Evolutionary conservation across 1,140 invertebrate genomes (phyloP).

Genomic region (Batillaria attramentaria): DNA sequence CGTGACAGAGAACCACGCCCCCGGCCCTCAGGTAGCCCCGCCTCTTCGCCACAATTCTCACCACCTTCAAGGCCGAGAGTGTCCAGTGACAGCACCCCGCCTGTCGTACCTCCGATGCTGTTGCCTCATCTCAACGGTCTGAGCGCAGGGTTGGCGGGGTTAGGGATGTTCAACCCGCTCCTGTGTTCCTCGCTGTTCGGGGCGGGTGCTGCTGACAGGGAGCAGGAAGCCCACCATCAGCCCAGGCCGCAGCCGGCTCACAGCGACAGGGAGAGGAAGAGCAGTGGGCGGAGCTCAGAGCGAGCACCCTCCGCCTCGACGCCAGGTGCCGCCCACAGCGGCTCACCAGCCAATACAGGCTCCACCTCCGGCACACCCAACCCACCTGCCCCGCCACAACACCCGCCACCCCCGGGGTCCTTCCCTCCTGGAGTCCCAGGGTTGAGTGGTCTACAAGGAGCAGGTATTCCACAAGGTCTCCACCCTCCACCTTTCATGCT

Average conservation of each 20-base stretch:
- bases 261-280: constrained; percentile 19
- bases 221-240: neutral
- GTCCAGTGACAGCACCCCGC: neutral
- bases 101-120: constrained; percentile 2
- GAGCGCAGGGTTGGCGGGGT: constrained; percentile 2
- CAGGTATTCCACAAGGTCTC: constrained; percentile 2
- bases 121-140: constrained; percentile 24
- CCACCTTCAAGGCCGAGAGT: constrained; percentile 19
- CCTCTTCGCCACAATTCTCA: constrained; percentile 33
- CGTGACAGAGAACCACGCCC: constrained; percentile 66
- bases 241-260: neutral
- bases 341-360: constrained; percentile 20
- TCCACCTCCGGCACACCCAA: constrained; percentile 26
- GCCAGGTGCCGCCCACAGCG: constrained; percentile 1
- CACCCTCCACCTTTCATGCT: constrained; percentile 28
- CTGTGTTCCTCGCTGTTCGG: constrained; percentile 38
- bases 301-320: constrained; percentile 2
- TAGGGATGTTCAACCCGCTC: constrained; percentile 29
- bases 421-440: neutral
- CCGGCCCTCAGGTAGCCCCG: constrained; percentile 15
- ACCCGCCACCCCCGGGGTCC: neutral
- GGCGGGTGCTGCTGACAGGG: neutral
- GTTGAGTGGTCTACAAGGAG: neutral
- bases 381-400: neutral
- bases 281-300: neutral